Evolutionary conservation across 2,113 vertebrate genomes (phyloP).

Genomic region (Muntiacus reevesi): DNA sequence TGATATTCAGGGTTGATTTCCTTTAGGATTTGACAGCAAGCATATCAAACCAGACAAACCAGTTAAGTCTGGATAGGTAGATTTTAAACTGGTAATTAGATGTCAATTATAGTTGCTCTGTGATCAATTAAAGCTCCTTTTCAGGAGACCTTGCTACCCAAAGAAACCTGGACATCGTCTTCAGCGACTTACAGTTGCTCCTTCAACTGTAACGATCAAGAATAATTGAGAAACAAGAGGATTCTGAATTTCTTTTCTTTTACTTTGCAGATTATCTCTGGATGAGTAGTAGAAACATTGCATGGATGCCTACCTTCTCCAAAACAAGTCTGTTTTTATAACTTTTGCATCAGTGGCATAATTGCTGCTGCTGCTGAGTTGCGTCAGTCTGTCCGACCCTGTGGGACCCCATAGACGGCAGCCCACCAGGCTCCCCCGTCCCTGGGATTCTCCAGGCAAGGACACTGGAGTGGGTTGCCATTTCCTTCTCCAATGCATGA

Average conservation of each 20-base stretch:
- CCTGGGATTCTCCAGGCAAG: neutral
- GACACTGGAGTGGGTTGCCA: neutral
- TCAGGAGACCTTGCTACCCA: neutral
- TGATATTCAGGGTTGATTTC: neutral
- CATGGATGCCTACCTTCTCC: neutral
- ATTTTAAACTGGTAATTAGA: neutral
- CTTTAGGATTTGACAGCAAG: neutral
- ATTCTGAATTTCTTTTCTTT: neutral
- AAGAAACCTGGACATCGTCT: neutral
- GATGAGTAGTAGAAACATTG: neutral
- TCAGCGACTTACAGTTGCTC: slow-evolving; percentile 70
- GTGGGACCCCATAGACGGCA: neutral
- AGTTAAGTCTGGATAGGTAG: neutral
- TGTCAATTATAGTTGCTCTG: neutral
- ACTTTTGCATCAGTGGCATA: neutral
- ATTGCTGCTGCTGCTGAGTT: neutral
- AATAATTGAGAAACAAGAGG: neutral
- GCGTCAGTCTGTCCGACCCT: neutral
- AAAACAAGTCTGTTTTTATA: neutral
- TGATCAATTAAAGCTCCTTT: neutral
- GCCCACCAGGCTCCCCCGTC: neutral
- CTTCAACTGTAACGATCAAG: slow-evolving; percentile 2
- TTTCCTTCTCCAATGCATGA: neutral
- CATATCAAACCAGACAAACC: neutral
- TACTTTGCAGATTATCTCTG: neutral